A percentile compares a stretch with the other conserved stretches of the same genome.
Conservation (phyloP, 2,797 vertebrate genomes). For the Epinephelus coioides region DNA sequence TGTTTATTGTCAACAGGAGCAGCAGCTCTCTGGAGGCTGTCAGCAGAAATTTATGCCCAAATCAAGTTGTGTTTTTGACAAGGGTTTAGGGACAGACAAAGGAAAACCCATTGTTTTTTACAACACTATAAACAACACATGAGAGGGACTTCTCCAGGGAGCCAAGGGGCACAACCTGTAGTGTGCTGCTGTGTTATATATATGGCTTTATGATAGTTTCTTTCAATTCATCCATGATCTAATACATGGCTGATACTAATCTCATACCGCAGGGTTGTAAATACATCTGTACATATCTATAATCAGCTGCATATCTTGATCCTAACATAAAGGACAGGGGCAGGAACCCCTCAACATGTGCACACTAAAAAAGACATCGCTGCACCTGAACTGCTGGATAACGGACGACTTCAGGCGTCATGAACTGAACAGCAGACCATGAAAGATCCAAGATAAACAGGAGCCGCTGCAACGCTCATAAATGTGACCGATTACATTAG, state of each 20-base stretch:
- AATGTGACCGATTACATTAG: slow-evolving; percentile 36
- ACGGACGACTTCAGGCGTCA: slow-evolving; percentile 43
- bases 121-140: slow-evolving; percentile 60
- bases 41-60: slow-evolving; percentile 70
- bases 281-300: neutral
- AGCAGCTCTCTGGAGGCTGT: slow-evolving; percentile 41
- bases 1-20: slow-evolving; percentile 48
- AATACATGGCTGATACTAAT: neutral
- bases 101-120: slow-evolving; percentile 60
- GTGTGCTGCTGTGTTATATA: slow-evolving; percentile 4
- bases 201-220: neutral
- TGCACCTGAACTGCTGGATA: slow-evolving; percentile 29
- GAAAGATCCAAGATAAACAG: slow-evolving; percentile 71
- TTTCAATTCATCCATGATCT: slow-evolving; percentile 39
- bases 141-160: slow-evolving; percentile 43
- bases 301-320: slow-evolving; percentile 12
- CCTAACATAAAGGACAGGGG: slow-evolving; percentile 1
- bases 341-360: neutral
- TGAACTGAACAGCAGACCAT: slow-evolving; percentile 64
- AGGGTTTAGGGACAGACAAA: slow-evolving; percentile 61
- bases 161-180: neutral
- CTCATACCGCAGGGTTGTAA: neutral
- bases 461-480: slow-evolving; percentile 45
- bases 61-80: slow-evolving; percentile 77
- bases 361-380: slow-evolving; percentile 7